Base-by-base conservation (phyloP, 2,113 vertebrate species). In the Oophaga pumilio region DNA sequence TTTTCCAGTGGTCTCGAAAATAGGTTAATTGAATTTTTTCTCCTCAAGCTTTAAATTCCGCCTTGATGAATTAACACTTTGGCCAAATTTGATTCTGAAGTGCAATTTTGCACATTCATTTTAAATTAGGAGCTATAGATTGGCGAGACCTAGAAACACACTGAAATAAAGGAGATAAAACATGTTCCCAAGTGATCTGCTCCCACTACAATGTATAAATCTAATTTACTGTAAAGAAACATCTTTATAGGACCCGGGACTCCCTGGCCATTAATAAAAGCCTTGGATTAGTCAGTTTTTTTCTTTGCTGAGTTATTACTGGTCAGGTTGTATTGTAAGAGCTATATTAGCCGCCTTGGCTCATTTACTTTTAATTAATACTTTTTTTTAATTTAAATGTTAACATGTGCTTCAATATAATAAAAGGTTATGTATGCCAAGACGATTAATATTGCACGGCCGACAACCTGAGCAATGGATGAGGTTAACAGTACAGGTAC, bases 301-400 rank as follows among this genome's bases (percentile, higher is more conserved):
- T 57, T 26, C 68, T 74, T 22, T 28, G 53, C 24, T 71, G 52
- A 53, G 52, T 71, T 73, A 85, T 69, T 80, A 74, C 53, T 85
- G 50, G 82, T 71, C 81, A 52, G 15, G 52, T 69, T 84, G n/a
- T 50, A 56, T 69, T 68, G 73, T 71, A 68, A 71, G 50, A 71
- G n/a, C n/a, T 71, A 33, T 53, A 76, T 76, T 76, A 74, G n/a
- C 8, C n/a, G 74, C 17, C 53, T 57, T 20, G 56, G 17, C 69
- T 76, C 71, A 85, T 57, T 60, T 85, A 57, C 9, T 74, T 56
- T 33, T 56, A 76, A 85, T 76, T 59, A 59, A 76, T 2, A 59
- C 53, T 85, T 74, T 85, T 85, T 43, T 83, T 84, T 73, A 28
- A 53, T 71, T 69, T 85, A 59, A 33, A 69, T 74, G 52, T 85